A percentile compares a stretch with the other conserved stretches of the same genome.
These are phyloP conservation scores for Semnornis frantzii DNA, from an alignment of 2,113 vertebrate genomes.

Conservation along the genomic window DNA sequence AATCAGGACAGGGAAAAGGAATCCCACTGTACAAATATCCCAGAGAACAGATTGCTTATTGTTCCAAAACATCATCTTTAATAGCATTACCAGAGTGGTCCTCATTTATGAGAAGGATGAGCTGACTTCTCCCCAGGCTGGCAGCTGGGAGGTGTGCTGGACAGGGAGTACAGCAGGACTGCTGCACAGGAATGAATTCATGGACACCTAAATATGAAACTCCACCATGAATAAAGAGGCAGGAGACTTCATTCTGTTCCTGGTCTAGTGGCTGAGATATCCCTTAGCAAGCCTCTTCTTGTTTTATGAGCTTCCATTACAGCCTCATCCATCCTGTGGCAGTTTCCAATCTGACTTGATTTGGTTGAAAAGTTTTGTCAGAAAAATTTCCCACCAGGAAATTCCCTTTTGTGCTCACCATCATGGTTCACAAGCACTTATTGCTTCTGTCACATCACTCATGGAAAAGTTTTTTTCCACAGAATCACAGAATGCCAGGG, in stretches of 20 bases:
- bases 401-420: background rate
- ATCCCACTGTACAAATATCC: background rate
- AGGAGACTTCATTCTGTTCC: background rate
- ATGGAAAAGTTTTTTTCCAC: background rate
- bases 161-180: background rate
- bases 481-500: too few species aligned
- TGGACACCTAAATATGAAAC: background rate
- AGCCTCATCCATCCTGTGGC: background rate
- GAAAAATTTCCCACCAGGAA: background rate
- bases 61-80: slow-evolving; percentile 24
- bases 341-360: background rate
- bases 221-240: background rate
- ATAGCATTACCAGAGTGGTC: slow-evolving; percentile 61
- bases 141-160: slow-evolving; percentile 49
- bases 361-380: background rate
- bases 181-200: background rate
- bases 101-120: slow-evolving; percentile 34
- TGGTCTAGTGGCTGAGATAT: background rate
- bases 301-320: background rate
- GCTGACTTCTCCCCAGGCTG: slow-evolving; percentile 49
- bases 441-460: background rate
- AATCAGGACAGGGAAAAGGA: background rate
- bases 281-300: background rate
- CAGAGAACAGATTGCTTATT: slow-evolving; percentile 56
- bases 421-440: background rate